Evolutionary conservation across 1,140 invertebrate genomes (phyloP), one percentile per base, ranked within the genome.

Genomic region (Solenopsis fugax): DNA sequence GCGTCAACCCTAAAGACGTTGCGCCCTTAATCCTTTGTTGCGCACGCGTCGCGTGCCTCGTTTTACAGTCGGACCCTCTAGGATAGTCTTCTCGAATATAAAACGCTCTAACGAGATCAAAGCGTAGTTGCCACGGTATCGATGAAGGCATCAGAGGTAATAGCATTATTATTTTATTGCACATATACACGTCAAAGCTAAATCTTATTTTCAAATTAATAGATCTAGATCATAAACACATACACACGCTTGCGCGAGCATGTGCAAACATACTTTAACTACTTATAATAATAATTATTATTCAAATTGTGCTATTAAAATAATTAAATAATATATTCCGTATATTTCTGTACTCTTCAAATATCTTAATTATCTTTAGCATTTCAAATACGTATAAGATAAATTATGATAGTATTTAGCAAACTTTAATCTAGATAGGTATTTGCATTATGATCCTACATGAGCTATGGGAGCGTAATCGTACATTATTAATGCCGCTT

Each of bases 1-100:
- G 87, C 78, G 89, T 87, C 78, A 87, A 90, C 82, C 87, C 80
- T 54, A 89, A 80, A 85, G 72, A 67, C 65, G 45, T 71, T 24
- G 65, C 72, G 77, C 85, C 87, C 78, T 82, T 88, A 89, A 64
- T 60, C 90, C 88, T 89, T 88, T 91, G 87, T 91, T 29, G 5
- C 18, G 58, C 88, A 90, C 75, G 86, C 78, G 73, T 85, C 86
- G 60, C 78, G 69, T 78, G 76, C 80, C 62, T 88, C 78, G 60
- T 88, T 90, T 84, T 77, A 78, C 89, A 89, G 84, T 71, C 34
- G 37, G 60, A 34, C 56, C 50, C 86, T 67, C 41, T 50, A 29
- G 54, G 34, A 81, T 77, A 78, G 67, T 88, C 86, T 88, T 90
- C 86, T 86, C 89, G 29, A 86, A 88, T 86, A 50, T 90, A 45